Conservation (phyloP, 2,888 invertebrate genomes). For the Timema cristinae region DNA sequence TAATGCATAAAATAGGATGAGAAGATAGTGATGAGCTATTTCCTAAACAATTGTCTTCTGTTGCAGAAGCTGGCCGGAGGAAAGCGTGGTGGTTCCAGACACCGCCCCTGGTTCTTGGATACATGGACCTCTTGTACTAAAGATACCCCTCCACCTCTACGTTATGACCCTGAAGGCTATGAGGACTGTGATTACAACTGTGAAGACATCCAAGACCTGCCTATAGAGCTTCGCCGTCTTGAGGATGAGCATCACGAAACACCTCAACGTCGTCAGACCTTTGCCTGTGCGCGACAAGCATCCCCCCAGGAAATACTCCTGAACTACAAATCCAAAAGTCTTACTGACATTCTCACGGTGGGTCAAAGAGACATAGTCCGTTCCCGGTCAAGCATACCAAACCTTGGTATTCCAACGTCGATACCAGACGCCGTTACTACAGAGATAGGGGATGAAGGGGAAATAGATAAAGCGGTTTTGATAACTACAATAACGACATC, state of each 20-base stretch:
- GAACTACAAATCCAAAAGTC: constrained; percentile 70
- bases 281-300: constrained; percentile 42
- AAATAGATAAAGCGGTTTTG: neutral
- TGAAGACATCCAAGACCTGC: constrained; percentile 69
- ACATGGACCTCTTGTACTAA: constrained; percentile 62
- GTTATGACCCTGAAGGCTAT: constrained; percentile 55
- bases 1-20: no score
- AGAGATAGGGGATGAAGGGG: neutral
- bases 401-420: constrained; percentile 46
- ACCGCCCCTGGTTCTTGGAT: constrained; percentile 72
- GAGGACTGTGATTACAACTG: constrained; percentile 52
- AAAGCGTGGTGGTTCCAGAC: constrained; percentile 53
- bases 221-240: constrained; percentile 80
- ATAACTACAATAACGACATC: constrained; percentile 7
- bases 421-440: neutral
- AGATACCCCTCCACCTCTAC: constrained; percentile 44
- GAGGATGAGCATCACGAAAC: constrained; percentile 51
- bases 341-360: constrained; percentile 75
- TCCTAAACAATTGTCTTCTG: neutral
- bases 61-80: constrained; percentile 71
- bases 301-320: constrained; percentile 43
- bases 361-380: constrained; percentile 67
- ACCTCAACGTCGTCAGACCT: constrained; percentile 55
- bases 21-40: no score
- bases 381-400: constrained; percentile 72